Evolutionary conservation across 2,888 invertebrate species (phyloP), one percentile per base, ranked within the genome.

Genomic region (Oligia latruncula): DNA sequence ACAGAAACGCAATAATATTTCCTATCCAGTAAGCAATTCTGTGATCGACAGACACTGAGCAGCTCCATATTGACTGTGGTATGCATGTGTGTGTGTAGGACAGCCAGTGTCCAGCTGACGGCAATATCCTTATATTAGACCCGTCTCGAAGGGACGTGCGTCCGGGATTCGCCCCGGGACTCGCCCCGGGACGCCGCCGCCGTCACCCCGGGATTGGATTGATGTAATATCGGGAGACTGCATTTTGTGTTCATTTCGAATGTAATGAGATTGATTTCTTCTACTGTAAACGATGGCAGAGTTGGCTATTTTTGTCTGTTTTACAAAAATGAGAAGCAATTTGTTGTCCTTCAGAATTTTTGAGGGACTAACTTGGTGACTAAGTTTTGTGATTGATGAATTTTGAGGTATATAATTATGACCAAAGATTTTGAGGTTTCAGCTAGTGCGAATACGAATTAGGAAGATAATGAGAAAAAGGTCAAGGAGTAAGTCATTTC

Each of bases 51-150:
- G 43, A 52, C 46, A 78, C 65, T 46, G 29, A 29, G 46, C 20
- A 29, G 29, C n/a, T 60, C 17, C 29, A 2, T 4, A 67, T 15
- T 3, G 23, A 74, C 40, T 17, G 23, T 13, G 20, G 29, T 52
- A 17, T 58, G 64, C 43, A 55, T 23, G 52, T 62, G 15, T 58
- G 35, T 65, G 0, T 68, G 17, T 65, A 43, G 55, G 35, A 43
- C 17, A 35, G 60, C 62, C 66, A 67, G 40, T 46, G 83, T 62
- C 85, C 86, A 81, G 87, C 86, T 86, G 87, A 82, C 86, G 80
- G 71, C 83, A 87, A 87, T 87, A 87, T 83, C 77, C 77, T 82
- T 72, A 77, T 84, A 86, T 86, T 84, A 83, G 73, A 71, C 65
- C 70, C 86, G 78, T 81, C 71, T 82, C 68, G 20, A 4, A 85